Percentiles rank a stretch among this genome's conserved stretches.
Conservation (phyloP, 92 coral and sea anemone genomes). For the Parazoanthus atlanticus region DNA sequence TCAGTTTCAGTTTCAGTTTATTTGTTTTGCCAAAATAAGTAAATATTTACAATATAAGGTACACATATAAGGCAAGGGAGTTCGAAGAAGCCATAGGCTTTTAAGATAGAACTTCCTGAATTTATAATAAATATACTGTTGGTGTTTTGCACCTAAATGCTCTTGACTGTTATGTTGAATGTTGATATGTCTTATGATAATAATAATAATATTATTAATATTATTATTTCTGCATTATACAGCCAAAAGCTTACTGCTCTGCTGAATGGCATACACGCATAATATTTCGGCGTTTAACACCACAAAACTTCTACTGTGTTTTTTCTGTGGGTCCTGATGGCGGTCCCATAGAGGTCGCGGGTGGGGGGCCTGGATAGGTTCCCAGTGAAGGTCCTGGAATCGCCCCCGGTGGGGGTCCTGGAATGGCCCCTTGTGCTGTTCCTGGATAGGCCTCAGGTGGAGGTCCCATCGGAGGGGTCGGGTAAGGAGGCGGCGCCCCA, state of each 20-base stretch:
- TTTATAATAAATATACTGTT: too few species aligned
- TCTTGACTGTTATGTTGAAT: too few species aligned
- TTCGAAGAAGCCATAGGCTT: too few species aligned
- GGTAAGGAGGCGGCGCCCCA: constrained; percentile 45
- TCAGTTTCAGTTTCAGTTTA: too few species aligned
- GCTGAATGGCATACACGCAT: not conserved
- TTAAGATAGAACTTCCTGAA: too few species aligned
- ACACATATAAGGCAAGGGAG: too few species aligned
- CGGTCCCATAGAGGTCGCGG: not conserved
- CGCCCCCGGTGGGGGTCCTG: not conserved
- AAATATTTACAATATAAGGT: too few species aligned
- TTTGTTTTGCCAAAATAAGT: too few species aligned
- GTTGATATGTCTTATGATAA: too few species aligned
- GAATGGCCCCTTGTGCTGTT: not conserved
- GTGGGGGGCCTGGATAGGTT: not conserved
- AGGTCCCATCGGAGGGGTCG: constrained; percentile 11
- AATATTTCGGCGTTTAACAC: not conserved
- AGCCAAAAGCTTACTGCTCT: not conserved
- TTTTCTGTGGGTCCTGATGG: not conserved
- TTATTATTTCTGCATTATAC: too few species aligned
- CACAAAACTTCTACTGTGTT: not conserved
- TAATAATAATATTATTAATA: too few species aligned
- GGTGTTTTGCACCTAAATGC: too few species aligned
- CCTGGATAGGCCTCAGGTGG: not conserved
- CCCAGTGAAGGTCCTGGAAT: not conserved